A percentile compares a stretch with the other conserved stretches of the same genome.
These are phyloP conservation scores for Drosophila bifasciata DNA, from an alignment of 1,140 invertebrate genomes.

Conservation along the genomic window DNA sequence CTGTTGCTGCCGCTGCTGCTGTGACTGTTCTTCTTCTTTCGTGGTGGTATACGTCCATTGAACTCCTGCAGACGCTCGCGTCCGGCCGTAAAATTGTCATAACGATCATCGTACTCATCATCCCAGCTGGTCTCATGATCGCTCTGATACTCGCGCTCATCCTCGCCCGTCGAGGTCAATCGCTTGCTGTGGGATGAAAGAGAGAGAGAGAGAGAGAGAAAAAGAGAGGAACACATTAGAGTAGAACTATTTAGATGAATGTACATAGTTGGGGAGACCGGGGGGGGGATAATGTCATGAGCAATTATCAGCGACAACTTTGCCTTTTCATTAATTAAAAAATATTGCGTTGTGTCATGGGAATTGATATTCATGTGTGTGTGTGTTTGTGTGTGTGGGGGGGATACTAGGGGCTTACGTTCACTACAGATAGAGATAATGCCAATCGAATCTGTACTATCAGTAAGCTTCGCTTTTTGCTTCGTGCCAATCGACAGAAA, in stretches of 20 bases:
- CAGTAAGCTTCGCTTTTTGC: too few relatives aligned
- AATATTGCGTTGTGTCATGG: slow-evolving; percentile 36
- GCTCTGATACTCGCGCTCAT: slow-evolving; percentile 82
- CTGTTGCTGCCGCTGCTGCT: slow-evolving; percentile 25
- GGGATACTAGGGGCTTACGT: not conserved
- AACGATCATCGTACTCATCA: slow-evolving; percentile 83
- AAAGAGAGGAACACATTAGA: slow-evolving; percentile 7
- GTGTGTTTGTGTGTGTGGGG: not conserved
- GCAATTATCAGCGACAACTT: slow-evolving; percentile 40
- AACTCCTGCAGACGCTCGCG: slow-evolving; percentile 82
- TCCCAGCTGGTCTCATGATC: slow-evolving; percentile 83
- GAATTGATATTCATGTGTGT: slow-evolving; percentile 24
- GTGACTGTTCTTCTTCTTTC: slow-evolving; percentile 79
- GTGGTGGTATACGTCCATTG: slow-evolving; percentile 80
- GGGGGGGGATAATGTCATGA: slow-evolving; percentile 22
- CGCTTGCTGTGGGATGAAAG: slow-evolving; percentile 61
- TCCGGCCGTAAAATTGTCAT: slow-evolving; percentile 79
- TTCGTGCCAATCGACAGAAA: too few relatives aligned
- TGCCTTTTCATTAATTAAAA: slow-evolving; percentile 46
- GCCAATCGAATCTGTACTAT: too few relatives aligned
- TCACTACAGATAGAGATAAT: not conserved
- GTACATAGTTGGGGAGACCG: not conserved
- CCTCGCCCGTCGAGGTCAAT: slow-evolving; percentile 81
- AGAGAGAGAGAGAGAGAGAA: slow-evolving; percentile 6
- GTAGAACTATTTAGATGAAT: slow-evolving; percentile 25